A percentile compares a stretch with the other conserved stretches of the same genome.
Evolutionary conservation across 2,888 invertebrate species (phyloP).

Genomic region (Drosophila ustulata): DNA sequence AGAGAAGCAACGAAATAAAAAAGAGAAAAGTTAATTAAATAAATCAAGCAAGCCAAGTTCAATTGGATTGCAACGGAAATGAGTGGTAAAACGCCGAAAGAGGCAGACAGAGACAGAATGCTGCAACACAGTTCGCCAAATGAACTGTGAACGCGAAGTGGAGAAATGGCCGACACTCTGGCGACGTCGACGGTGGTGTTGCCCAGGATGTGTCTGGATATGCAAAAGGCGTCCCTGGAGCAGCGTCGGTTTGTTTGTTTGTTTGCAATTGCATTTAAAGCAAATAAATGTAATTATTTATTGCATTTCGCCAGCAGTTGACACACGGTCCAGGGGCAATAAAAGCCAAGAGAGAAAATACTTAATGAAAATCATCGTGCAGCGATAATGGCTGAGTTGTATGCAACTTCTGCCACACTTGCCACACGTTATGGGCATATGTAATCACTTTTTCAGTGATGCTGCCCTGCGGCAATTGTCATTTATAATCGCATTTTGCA

Average conservation of each 20-base stretch:
- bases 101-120: conserved; percentile 6
- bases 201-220: conserved; percentile 27
- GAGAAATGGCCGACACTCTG: conserved; percentile 44
- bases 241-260: conserved; percentile 47
- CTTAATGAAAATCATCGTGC: conserved; percentile 42
- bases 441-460: conserved; percentile 60
- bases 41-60: conserved; percentile 78
- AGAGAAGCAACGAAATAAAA: neutral
- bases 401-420: neutral
- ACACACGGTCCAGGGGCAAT: conserved; percentile 40
- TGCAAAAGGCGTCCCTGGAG: conserved; percentile 57
- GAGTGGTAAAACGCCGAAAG: conserved; percentile 70
- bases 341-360: neutral
- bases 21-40: conserved; percentile 75
- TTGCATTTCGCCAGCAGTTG: conserved; percentile 68
- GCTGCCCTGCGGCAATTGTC: conserved; percentile 47
- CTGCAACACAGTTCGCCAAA: conserved; percentile 52
- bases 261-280: conserved; percentile 73
- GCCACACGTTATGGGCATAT: conserved; percentile 9
- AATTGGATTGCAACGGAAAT: conserved; percentile 79
- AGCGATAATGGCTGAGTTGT: conserved; percentile 33
- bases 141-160: conserved; percentile 67
- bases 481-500: conserved; percentile 71
- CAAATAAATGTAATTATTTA: conserved; percentile 80
- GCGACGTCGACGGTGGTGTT: conserved; percentile 35